Evolutionary conservation across 2,113 vertebrate species (phyloP), one percentile per base, ranked within the genome.

Genomic region (Siniperca chuatsi): DNA sequence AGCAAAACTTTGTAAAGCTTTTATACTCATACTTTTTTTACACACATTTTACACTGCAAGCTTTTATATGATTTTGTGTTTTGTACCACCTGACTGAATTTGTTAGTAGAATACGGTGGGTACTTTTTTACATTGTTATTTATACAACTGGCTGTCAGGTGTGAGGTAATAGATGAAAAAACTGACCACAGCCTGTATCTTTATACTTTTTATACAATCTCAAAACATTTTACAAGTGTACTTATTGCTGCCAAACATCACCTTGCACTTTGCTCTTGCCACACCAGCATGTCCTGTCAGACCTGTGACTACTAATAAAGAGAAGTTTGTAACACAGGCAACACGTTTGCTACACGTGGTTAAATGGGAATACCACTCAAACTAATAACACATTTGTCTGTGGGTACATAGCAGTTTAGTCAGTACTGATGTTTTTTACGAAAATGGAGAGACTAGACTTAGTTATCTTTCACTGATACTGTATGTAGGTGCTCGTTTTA

Each of bases 221-320:
- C 0, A 48, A 8, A 44, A 40, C 2, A 20, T 65, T 82, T 85
- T 75, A 18, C 4, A 75, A 42, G 23, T 42, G 54, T 42, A 35
- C 35, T 33, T 57, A 50, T 8, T 68, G 16, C 21, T 44, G 12
- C 37, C 40, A 71, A 58, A 67, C 6, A 0, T 29, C 55, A 79
- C 67, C 77, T 80, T 89, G 87, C 89, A 92, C 90, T 89, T 91
- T 91, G 87, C 44, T 25, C 67, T 20, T 73, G 37, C 62, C 52
- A 60, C 65, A 69, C 12, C 75, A 46, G 64, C 25, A 2, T 48
- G 1, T 76, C 69, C 58, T 58, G 50, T 69, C 5, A 65, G 62
- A 75, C 60, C 55, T 77, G 62, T 44, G 85, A 82, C 82, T 1
- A 46, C 16, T 20, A 78, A 70, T 66, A 72, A 37, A 35, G 71